Base-by-base conservation (phyloP, 2,888 invertebrate species). In the Standfussiana lucernea region DNA sequence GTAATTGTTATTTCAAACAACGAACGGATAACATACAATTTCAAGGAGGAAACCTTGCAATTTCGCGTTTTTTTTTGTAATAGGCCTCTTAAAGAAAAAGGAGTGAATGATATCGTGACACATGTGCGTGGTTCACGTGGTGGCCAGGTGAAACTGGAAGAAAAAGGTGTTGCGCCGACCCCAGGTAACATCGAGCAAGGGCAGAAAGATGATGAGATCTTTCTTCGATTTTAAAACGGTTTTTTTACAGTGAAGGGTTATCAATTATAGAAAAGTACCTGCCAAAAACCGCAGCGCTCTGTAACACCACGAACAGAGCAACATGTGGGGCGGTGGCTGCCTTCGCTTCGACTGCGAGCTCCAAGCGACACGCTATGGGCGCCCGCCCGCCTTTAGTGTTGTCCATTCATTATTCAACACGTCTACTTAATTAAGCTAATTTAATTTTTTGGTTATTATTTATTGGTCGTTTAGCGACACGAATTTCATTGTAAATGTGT, bases 241-340 rank as follows among this genome's bases (percentile, higher is more conserved):
- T 24, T 42, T 65, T 56, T 59, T 47, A 56, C 2, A 70, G 32
- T 28, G 42, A 69, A 62, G 35, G 66, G 37, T 53, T 66, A 67
- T n/a, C 37, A 67, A 78, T 76, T 72, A 53, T 59, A 74, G 47
- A 50, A 45, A 61, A 61, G 64, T 90, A 93, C 92, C 92, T 91
- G 89, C 81, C 21, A 92, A 67, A 45, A 89, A 83, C 73, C 92
- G 86, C 72, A 91, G 80, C 42, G 88, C 88, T 76, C 87, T 85
- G 75, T 86, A 91, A 79, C 91, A 93, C 86, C 91, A 91, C 71
- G 91, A 84, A 75, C 91, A 92, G 65, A 91, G 89, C 72, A 91
- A 92, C 93, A 92, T 92, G 89, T 86, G 85, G 87, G 76, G 76
- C 80, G 80, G 77, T 64, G 79, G 67, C 75, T 67, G 69, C 53